A percentile compares a stretch with the other conserved stretches of the same genome.
Evolutionary conservation across 2,888 invertebrate genomes (phyloP).

Genomic region (Serrognathus titanus): DNA sequence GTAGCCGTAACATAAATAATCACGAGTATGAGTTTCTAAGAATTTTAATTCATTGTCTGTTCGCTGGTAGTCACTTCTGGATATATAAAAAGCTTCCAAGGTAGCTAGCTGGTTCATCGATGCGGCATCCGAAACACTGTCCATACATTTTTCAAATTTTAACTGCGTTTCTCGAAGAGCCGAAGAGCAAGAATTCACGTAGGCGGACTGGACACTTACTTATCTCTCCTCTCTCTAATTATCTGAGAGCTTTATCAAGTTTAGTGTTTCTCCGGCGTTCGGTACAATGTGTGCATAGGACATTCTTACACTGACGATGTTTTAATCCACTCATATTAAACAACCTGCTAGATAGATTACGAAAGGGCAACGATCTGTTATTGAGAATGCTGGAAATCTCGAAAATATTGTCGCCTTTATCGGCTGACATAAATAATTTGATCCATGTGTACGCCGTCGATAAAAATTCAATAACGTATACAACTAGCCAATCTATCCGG

Average conservation of each 20-base stretch:
- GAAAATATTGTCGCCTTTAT: conserved; percentile 23
- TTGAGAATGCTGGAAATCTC: conserved; percentile 25
- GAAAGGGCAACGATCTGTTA: conserved; percentile 32
- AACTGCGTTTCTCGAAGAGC: conserved; percentile 25
- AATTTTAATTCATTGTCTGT: conserved; percentile 41
- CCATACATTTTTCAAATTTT: conserved; percentile 34
- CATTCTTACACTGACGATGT: conserved; percentile 32
- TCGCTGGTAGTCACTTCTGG: conserved; percentile 34
- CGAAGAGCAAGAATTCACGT: conserved; percentile 26
- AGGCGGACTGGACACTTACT: conserved; percentile 39
- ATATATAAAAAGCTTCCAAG: conserved; percentile 31
- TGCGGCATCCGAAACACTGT: conserved; percentile 26
- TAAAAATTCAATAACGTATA: conserved; percentile 17
- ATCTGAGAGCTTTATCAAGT: conserved; percentile 45
- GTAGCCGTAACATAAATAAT: conserved; percentile 40
- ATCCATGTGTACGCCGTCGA: conserved; percentile 8
- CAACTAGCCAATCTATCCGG: conserved; percentile 6
- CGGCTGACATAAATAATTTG: conserved; percentile 18
- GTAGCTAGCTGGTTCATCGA: conserved; percentile 27
- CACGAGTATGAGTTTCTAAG: conserved; percentile 40
- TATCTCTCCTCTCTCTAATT: conserved; percentile 45
- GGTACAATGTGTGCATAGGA: conserved; percentile 34
- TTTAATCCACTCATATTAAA: conserved; percentile 34
- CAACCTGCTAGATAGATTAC: conserved; percentile 32
- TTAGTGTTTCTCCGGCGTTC: conserved; percentile 38